Evolutionary conservation across 2,113 vertebrate genomes (phyloP), one percentile per base, ranked within the genome.

Genomic region (Heloderma charlesbogerti): DNA sequence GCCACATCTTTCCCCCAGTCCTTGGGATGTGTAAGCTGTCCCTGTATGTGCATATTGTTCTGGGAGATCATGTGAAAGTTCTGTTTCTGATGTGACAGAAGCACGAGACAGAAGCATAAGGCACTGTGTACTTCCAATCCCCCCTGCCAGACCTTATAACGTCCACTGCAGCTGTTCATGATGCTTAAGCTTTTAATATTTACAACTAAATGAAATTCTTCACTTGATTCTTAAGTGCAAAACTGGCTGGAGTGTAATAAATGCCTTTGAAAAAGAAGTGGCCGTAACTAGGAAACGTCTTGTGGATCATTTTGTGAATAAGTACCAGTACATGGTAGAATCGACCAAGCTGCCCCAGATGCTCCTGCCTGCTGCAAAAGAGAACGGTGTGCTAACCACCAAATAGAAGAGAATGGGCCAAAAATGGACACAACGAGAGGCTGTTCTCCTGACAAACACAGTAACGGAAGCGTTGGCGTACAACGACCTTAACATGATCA

Each of bases 271-370:
- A 94, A 94, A 96, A 85, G 93, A 96, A 92, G 95, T 92, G 0
- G 13, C 5, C 0, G 60, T 88, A 88, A 94, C 96, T 4, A 95
- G 92, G 77, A 96, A 95, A 87, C 60, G 86, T 29, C 93, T 97
- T 0, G 63, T 96, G 89, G 93, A 96, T 79, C 90, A 93, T 82
- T 95, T 97, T 63, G 71, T 95, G 91, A 95, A 88, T 92, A 93
- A 96, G 77, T 89, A 93, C 16, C 93, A 88, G 72, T 94, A 96
- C 6, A 90, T 92, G 3, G 79, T 87, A 2, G 34, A 22, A 69
- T 74, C 20, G 20, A 66, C 89, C 0, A 79, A 3, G 0, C 57
- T 84, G 27, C 16, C 0, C 87, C 40, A 22, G 79, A 63, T 4
- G 2, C 37, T 91, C 69, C 74, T 81, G 4, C 60, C 67, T 1